Percentiles rank a stretch among this genome's conserved stretches.
Conservation (phyloP, 1,140 invertebrate species). For the Vollenhovia emeryi region DNA sequence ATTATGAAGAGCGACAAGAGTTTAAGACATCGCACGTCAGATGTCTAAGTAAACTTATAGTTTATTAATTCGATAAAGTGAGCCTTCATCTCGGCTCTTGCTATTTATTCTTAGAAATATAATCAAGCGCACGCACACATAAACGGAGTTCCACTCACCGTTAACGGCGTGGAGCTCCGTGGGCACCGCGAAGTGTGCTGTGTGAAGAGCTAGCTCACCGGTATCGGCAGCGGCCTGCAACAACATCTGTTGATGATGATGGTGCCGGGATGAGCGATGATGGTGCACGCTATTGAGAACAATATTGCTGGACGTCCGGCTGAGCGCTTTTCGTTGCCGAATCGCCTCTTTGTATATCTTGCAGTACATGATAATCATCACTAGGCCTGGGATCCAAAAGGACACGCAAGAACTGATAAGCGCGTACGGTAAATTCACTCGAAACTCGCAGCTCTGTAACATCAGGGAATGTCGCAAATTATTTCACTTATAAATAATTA, state of each 20-base stretch:
- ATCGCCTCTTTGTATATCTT: slow-evolving; percentile 96
- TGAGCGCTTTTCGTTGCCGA: slow-evolving; percentile 93
- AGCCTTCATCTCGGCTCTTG: too few species aligned
- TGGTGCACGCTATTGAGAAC: slow-evolving; percentile 93
- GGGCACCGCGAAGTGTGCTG: slow-evolving; percentile 78
- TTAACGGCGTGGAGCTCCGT: slow-evolving; percentile 78
- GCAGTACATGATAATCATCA: slow-evolving; percentile 97
- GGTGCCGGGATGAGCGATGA: slow-evolving; percentile 88
- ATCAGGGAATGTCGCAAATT: background rate
- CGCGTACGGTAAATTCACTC: slow-evolving; percentile 95
- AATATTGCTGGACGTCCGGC: slow-evolving; percentile 92
- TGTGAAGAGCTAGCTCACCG: slow-evolving; percentile 79
- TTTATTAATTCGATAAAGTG: background rate
- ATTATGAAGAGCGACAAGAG: background rate
- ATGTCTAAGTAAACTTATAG: background rate
- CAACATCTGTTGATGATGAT: slow-evolving; percentile 82
- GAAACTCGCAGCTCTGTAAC: slow-evolving; percentile 89
- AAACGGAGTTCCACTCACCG: slow-evolving; percentile 72
- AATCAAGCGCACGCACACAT: background rate
- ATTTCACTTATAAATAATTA: background rate
- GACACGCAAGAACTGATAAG: slow-evolving; percentile 96
- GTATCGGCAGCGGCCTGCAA: slow-evolving; percentile 82
- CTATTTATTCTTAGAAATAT: background rate
- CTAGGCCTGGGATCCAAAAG: slow-evolving; percentile 97
- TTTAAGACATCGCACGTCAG: background rate